phyloP scores from a whole-genome alignment of 23 tunicate species.

The Halocynthia aurantium region DNA sequence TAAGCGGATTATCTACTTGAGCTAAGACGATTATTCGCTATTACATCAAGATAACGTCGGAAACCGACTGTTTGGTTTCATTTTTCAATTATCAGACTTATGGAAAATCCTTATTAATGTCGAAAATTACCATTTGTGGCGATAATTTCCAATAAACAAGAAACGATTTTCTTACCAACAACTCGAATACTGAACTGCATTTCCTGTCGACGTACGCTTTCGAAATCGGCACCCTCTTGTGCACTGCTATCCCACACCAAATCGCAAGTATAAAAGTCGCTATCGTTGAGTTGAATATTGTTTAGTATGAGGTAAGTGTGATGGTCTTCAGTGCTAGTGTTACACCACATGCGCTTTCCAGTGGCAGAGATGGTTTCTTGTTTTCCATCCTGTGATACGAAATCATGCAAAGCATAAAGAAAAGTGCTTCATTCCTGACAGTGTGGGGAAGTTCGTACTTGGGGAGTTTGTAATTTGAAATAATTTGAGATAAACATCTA shows the following conservation, averaged over 20 bases:
- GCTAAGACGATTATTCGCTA: too few species aligned
- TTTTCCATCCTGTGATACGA: slow-evolving; percentile 39
- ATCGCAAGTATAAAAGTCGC: slow-evolving; percentile 55
- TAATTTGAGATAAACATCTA: too few species aligned
- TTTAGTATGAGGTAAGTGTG: slow-evolving; percentile 30
- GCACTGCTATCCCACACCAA: slow-evolving; percentile 63
- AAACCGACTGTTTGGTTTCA: too few species aligned
- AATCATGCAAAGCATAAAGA: too few species aligned
- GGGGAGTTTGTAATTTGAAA: too few species aligned
- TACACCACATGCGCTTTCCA: slow-evolving; percentile 66
- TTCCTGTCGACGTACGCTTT: slow-evolving; percentile 58
- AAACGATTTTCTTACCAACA: slow-evolving; percentile 26
- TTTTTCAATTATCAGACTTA: too few species aligned
- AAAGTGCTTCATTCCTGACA: too few species aligned
- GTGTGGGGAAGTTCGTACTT: too few species aligned
- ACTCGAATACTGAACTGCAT: slow-evolving; percentile 45
- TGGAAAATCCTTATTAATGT: not conserved
- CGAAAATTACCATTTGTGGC: not conserved
- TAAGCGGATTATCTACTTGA: too few species aligned
- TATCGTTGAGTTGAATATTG: slow-evolving; percentile 31
- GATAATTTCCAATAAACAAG: not conserved
- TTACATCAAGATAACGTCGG: too few species aligned
- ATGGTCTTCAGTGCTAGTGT: slow-evolving; percentile 60
- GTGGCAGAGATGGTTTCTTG: slow-evolving; percentile 29
- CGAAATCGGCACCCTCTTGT: slow-evolving; percentile 77